A percentile compares a stretch with the other conserved stretches of the same genome.
Conservation (phyloP, 2,888 invertebrate genomes). For the Mechanitis mazaeus region DNA sequence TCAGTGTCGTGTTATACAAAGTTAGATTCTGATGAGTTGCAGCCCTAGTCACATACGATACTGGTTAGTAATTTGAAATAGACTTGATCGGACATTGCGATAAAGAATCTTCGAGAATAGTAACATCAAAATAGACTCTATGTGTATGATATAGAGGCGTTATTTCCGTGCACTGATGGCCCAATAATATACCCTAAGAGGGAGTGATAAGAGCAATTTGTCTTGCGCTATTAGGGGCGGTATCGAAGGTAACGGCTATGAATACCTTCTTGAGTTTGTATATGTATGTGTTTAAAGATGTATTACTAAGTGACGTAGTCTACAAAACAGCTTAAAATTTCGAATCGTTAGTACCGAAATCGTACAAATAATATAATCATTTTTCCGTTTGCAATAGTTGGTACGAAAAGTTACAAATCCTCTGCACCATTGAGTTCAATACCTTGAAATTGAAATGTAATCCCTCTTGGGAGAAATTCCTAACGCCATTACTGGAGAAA, state of each 20-base stretch:
- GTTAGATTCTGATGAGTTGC: not conserved
- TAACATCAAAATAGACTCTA: constrained; percentile 14
- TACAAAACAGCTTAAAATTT: too few species aligned
- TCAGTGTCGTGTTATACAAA: too few species aligned
- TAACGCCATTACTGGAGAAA: not conserved
- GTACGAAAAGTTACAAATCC: too few species aligned
- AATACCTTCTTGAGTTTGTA: not conserved
- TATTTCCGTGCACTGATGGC: constrained; percentile 3
- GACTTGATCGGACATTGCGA: constrained; percentile 26
- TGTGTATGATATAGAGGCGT: not conserved
- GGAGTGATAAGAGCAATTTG: constrained; percentile 35
- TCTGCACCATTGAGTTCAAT: not conserved
- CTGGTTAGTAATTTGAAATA: constrained; percentile 27
- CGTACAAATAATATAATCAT: too few species aligned
- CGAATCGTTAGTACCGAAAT: too few species aligned
- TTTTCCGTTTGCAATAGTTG: too few species aligned
- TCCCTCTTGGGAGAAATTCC: constrained; percentile 1
- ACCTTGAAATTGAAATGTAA: constrained; percentile 3
- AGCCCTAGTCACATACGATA: not conserved
- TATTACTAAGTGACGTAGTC: too few species aligned
- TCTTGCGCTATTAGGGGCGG: constrained; percentile 29
- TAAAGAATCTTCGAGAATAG: constrained; percentile 14
- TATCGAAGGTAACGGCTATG: constrained; percentile 6
- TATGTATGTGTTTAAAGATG: not conserved
- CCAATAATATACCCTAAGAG: constrained; percentile 28